Conservation (phyloP, 2,888 invertebrate genomes). For the Callosobruchus maculatus region DNA sequence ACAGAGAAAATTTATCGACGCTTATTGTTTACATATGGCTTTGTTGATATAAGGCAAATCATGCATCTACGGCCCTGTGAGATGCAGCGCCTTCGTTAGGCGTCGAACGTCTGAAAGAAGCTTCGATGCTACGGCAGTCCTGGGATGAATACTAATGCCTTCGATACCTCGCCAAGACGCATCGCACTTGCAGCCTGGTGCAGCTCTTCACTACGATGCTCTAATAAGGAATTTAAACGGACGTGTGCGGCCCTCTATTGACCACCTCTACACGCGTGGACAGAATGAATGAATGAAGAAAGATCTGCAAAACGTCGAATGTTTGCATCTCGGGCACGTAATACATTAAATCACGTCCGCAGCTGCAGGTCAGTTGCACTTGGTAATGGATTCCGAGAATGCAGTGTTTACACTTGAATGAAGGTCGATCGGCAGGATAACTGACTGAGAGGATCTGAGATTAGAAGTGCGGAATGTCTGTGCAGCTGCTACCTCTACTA, state of each 20-base stretch:
- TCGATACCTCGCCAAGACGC: not conserved
- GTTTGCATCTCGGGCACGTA: not conserved
- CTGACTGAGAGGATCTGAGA: not conserved
- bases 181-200: not conserved
- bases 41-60: too few relatives aligned
- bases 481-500: too few relatives aligned
- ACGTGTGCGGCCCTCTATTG: not conserved
- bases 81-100: not conserved
- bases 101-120: not conserved
- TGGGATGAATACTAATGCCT: not conserved
- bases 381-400: not conserved
- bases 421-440: not conserved
- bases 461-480: too few relatives aligned
- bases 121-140: not conserved
- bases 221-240: not conserved
- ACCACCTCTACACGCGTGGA: not conserved
- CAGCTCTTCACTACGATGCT: not conserved
- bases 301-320: not conserved
- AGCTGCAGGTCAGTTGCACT: not conserved
- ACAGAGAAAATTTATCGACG: too few relatives aligned
- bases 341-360: not conserved
- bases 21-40: too few relatives aligned
- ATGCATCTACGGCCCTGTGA: not conserved
- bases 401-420: not conserved
- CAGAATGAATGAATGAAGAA: not conserved